Conservation (phyloP, 2,888 invertebrate species). For the Tipula lateralis region DNA sequence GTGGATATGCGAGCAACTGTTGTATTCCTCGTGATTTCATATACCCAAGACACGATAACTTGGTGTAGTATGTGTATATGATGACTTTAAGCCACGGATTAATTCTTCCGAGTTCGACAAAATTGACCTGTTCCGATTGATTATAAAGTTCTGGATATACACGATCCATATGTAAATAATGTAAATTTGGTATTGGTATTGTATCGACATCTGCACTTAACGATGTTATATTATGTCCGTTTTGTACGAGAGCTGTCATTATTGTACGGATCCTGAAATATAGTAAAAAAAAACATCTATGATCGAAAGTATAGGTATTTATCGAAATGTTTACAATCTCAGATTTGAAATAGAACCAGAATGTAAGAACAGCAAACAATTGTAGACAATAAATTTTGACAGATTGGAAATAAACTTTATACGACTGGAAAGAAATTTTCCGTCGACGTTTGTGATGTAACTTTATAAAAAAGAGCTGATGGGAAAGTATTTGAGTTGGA, state of each 20-base stretch:
- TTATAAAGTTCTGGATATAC: conserved; percentile 35
- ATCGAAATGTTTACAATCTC: too few relatives aligned
- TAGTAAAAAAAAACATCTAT: too few relatives aligned
- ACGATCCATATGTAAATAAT: conserved; percentile 40
- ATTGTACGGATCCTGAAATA: conserved; percentile 32
- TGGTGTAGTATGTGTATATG: conserved; percentile 31
- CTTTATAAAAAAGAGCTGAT: too few relatives aligned
- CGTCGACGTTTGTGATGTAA: too few relatives aligned
- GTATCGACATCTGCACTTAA: conserved; percentile 38
- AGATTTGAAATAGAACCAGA: too few relatives aligned
- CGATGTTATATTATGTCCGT: conserved; percentile 36
- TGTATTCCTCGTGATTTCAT: conserved; percentile 38
- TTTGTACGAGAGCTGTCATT: conserved; percentile 32
- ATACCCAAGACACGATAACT: conserved; percentile 32
- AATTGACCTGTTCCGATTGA: not conserved
- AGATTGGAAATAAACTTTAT: too few relatives aligned
- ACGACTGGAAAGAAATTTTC: too few relatives aligned
- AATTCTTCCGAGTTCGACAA: not conserved
- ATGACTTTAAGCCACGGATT: not conserved
- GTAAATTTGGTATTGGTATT: conserved; percentile 37
- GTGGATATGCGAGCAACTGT: conserved; percentile 38
- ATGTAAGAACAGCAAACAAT: too few relatives aligned
- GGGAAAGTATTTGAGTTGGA: too few relatives aligned
- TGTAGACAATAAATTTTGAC: too few relatives aligned
- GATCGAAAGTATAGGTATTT: too few relatives aligned